Conservation (phyloP, 2,797 vertebrate species). For the Microctenopoma steveboyesi region DNA sequence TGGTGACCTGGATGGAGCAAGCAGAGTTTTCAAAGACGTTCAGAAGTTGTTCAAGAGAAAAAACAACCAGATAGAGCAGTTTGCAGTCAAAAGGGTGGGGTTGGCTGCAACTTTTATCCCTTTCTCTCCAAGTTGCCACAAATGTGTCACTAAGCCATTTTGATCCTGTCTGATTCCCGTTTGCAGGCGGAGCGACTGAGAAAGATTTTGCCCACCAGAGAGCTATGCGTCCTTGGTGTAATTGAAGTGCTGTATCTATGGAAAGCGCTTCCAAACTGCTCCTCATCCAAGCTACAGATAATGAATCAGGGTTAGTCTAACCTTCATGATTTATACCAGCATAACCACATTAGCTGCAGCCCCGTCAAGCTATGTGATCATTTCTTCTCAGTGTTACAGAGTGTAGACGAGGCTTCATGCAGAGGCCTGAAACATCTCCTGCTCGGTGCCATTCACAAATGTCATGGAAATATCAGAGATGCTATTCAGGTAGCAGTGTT, state of each 20-base stretch:
- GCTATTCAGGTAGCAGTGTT: constrained; percentile 88
- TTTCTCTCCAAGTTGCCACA: not conserved
- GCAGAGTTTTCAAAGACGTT: constrained; percentile 93
- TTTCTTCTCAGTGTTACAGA: constrained; percentile 88
- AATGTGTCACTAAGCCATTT: not conserved
- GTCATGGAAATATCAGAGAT: constrained; percentile 94
- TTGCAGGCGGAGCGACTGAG: constrained; percentile 93
- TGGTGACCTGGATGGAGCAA: constrained; percentile 91
- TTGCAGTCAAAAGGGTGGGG: constrained; percentile 92
- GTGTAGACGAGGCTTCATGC: constrained; percentile 88
- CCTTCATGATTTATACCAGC: not conserved
- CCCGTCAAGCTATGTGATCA: constrained; percentile 2
- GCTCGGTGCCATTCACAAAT: constrained; percentile 97
- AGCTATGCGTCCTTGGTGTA: constrained; percentile 92
- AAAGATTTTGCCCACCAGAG: constrained; percentile 88
- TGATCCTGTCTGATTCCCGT: constrained; percentile 10
- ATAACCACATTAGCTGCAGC: not conserved
- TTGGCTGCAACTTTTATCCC: not conserved
- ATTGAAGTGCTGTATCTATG: constrained; percentile 97
- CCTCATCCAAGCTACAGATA: constrained; percentile 92
- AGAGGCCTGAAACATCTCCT: constrained; percentile 93
- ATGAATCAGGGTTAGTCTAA: constrained; percentile 93
- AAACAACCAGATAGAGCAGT: constrained; percentile 99
- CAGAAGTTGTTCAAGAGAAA: constrained; percentile 99
- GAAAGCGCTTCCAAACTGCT: constrained; percentile 98